Conservation (phyloP, 2,113 vertebrate species). For the Tenrec ecaudatus region DNA sequence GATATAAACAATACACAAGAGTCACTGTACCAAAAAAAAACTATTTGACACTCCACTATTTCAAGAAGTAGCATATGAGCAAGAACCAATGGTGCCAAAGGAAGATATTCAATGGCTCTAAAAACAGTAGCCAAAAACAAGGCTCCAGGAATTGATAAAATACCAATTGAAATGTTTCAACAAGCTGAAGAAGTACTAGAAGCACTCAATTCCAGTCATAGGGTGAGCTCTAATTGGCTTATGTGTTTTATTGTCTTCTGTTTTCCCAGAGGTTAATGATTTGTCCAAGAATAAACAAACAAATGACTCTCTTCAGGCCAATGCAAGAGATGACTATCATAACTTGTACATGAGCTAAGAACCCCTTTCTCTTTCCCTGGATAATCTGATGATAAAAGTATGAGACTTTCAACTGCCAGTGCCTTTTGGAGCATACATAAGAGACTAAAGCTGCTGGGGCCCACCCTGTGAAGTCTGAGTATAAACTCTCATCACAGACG, state of each 20-base stretch:
- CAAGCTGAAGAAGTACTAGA: too few species aligned
- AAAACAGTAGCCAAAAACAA: too few species aligned
- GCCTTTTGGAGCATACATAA: neutral
- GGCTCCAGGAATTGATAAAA: too few species aligned
- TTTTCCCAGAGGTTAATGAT: neutral
- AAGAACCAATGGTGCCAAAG: too few species aligned
- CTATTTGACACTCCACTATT: too few species aligned
- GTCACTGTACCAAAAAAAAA: too few species aligned
- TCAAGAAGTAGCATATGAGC: too few species aligned
- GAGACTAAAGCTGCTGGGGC: neutral
- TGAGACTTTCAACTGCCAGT: neutral
- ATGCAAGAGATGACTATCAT: neutral
- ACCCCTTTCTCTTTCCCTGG: neutral
- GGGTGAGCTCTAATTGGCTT: neutral
- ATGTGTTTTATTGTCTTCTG: neutral
- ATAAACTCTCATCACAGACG: neutral
- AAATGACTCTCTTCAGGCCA: neutral
- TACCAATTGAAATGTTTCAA: too few species aligned
- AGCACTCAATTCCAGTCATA: neutral
- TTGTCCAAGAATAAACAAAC: neutral
- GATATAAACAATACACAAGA: too few species aligned
- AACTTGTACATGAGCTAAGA: neutral
- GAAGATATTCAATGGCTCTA: too few species aligned
- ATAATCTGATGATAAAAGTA: neutral
- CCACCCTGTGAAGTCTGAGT: neutral